Base-by-base conservation (phyloP, 2,797 vertebrate species). In the Pangasius sanitwongsei region DNA sequence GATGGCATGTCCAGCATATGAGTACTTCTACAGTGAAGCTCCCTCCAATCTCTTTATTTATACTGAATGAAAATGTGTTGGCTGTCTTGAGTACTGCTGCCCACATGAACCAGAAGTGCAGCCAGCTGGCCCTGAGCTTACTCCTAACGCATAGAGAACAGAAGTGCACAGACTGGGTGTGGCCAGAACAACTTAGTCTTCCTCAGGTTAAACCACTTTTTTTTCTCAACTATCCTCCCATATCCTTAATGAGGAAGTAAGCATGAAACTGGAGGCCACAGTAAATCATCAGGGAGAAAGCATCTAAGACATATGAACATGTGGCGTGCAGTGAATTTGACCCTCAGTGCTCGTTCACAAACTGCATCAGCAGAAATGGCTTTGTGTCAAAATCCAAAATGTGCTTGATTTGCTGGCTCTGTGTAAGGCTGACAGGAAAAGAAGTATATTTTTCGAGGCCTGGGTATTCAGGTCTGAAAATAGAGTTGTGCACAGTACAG, bases 1-100 rank as follows among this genome's bases (percentile, higher is more conserved):
- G 85, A 78, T 88, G 74, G 83, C 88, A 82, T 28, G n/a, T 77
- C 69, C 81, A 87, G 86, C 81, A 90, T 77, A 90, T 53, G 85
- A 83, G 57, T 18, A 53, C 83, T 57, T 80, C 50, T 59, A 85
- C 85, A 23, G 70, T 12, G 72, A 72, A 87, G 89, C 82, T 87
- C 87, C 84, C 87, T 86, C 61, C 85, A 23, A 89, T 88, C 77
- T 87, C 87, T 90, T 89, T 91, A 91, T 91, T 88, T 91, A 89
- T 91, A 87, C 81, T 92, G 90, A 92, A 90, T 87, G 86, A 91
- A 90, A 92, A 90, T 85, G 80, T 91, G 88, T 77, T 88, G 91
- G 87, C 86, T 89, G 83, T 67, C 83, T 87, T 82, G 89, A 83
- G 78, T 74, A 44, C 81, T 89, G 90, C 89, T 20, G 90, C 87